A percentile compares a stretch with the other conserved stretches of the same genome.
phyloP scores from a whole-genome alignment of 1,140 invertebrate genomes.

The Adoxophyes honmai region DNA sequence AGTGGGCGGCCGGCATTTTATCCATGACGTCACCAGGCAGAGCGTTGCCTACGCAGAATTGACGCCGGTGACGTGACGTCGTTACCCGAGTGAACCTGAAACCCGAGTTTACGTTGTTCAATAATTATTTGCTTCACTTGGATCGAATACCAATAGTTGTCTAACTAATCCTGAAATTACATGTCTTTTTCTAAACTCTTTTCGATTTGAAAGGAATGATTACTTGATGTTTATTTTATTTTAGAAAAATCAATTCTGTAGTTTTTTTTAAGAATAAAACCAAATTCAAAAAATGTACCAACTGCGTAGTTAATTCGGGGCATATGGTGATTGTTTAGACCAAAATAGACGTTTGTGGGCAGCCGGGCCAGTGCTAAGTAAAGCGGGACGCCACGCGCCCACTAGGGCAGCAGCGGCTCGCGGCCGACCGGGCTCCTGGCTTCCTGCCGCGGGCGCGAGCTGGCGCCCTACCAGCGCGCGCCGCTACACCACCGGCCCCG shows the following conservation, averaged over 20 bases:
- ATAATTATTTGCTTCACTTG: no score
- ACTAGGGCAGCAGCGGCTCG: constrained; percentile 58
- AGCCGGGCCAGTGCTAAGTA: constrained; percentile 31
- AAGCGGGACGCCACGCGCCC: constrained; percentile 46
- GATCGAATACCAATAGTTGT: no score
- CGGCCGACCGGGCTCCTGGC: constrained; percentile 54
- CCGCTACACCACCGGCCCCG: constrained; percentile 27
- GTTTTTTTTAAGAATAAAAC: no score
- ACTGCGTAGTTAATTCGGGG: no score
- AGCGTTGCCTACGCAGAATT: constrained; percentile 36
- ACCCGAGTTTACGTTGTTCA: constrained; percentile 24
- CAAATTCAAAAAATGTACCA: no score
- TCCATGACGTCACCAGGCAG: constrained; percentile 53
- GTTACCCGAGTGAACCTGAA: constrained; percentile 30
- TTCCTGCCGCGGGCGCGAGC: constrained; percentile 34
- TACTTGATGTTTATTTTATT: no score
- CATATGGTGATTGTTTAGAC: constrained; percentile 17
- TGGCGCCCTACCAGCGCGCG: background rate
- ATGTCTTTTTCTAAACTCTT: no score
- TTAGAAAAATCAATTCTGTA: no score
- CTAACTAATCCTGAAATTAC: no score
- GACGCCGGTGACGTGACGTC: constrained; percentile 42
- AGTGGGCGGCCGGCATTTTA: constrained; percentile 36
- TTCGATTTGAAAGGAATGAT: no score
- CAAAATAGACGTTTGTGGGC: constrained; percentile 37